phyloP scores from a whole-genome alignment of 2,113 vertebrate species.

The Myotis yumanensis region DNA sequence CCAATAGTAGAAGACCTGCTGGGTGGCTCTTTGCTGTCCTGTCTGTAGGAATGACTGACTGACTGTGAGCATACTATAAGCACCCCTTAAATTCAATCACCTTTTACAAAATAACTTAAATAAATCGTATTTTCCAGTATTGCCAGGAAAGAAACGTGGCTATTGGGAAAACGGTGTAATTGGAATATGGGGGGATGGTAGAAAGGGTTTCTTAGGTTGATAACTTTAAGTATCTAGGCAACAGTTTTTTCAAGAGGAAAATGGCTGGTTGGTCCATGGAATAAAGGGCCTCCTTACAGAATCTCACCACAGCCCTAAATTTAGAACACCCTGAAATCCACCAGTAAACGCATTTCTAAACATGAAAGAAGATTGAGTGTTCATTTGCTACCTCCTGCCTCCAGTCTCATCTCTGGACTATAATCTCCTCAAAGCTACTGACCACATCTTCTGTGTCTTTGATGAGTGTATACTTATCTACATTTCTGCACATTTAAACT shows the following conservation, averaged over 20 bases:
- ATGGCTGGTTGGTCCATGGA: neutral
- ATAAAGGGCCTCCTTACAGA: neutral
- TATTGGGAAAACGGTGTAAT: neutral
- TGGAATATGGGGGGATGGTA: no score
- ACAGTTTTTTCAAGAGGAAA: neutral
- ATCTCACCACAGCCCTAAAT: neutral
- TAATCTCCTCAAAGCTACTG: neutral
- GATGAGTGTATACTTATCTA: neutral
- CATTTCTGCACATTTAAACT: neutral
- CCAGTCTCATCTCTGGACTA: neutral
- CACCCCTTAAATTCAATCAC: neutral
- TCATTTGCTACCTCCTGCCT: neutral
- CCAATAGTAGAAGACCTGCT: fast-evolving
- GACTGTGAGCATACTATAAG: neutral
- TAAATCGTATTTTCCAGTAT: neutral
- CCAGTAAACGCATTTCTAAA: neutral
- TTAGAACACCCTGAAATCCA: neutral
- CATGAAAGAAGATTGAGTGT: neutral
- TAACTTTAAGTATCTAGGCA: neutral
- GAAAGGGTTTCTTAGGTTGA: neutral
- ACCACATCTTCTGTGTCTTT: neutral
- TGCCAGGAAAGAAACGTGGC: neutral
- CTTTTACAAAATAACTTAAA: neutral
- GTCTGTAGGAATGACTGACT: neutral
- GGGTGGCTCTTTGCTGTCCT: neutral